A percentile compares a stretch with the other conserved stretches of the same genome.
phyloP scores from a whole-genome alignment of 2,113 vertebrate species.

The Tympanuchus pallidicinctus region DNA sequence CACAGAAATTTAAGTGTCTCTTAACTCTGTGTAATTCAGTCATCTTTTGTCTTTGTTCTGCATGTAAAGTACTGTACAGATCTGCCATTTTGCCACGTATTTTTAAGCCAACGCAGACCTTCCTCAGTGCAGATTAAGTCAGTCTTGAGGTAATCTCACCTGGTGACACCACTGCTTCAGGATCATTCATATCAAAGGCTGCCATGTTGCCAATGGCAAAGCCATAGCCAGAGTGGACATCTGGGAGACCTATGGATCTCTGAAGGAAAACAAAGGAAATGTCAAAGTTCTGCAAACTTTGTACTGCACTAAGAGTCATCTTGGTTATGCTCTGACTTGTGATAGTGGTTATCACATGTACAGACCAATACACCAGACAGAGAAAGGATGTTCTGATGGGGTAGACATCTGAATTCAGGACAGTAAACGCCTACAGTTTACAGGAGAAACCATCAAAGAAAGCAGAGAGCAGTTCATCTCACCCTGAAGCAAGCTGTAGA shows the following conservation, averaged over 20 bases:
- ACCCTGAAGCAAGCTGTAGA: background rate
- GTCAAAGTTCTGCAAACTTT: background rate
- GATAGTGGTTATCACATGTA: background rate
- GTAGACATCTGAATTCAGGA: background rate
- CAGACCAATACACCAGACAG: background rate
- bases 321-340: background rate
- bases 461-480: background rate
- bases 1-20: background rate
- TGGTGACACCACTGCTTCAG: constrained; percentile 93
- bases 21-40: background rate
- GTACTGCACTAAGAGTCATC: background rate
- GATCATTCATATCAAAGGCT: constrained; percentile 94
- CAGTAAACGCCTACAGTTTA: background rate
- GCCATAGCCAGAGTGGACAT: constrained; percentile 97
- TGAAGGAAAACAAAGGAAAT: constrained; percentile 64
- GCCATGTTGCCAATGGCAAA: constrained; percentile 99
- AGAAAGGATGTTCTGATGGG: background rate
- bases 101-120: background rate
- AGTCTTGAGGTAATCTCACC: constrained; percentile 74
- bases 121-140: background rate
- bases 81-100: background rate
- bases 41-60: background rate
- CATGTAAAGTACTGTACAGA: background rate
- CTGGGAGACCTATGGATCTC: constrained; percentile 95
- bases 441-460: background rate